phyloP scores from a whole-genome alignment of 2,797 vertebrate genomes.

The Peromyscus eremicus region DNA sequence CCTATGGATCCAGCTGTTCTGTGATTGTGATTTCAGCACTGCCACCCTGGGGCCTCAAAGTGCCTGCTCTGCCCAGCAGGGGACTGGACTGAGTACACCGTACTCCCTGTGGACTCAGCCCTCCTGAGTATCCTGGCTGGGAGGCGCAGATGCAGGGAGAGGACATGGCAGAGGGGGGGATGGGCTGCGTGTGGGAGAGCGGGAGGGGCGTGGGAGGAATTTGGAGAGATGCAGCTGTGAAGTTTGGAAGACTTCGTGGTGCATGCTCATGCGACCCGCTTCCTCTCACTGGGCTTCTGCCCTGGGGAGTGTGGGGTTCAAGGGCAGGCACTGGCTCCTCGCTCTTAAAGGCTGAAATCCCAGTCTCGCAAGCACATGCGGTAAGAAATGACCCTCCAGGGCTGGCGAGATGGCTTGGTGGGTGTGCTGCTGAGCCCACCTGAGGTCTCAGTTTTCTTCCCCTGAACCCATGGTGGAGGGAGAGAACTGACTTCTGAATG shows the following conservation, averaged over 20 bases:
- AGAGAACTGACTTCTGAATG: background rate
- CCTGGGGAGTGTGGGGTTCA: conserved; percentile 37
- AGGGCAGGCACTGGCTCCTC: conserved; percentile 25
- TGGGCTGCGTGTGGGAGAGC: background rate
- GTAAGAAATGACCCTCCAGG: background rate
- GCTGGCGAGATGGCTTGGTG: background rate
- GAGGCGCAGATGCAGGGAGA: background rate
- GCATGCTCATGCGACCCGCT: conserved; percentile 51
- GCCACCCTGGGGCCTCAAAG: background rate
- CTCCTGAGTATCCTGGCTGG: background rate
- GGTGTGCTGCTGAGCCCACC: background rate
- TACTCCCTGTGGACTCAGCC: background rate
- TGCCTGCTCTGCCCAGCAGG: background rate
- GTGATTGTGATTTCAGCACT: conserved; percentile 54
- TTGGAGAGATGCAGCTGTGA: conserved; percentile 61
- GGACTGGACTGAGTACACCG: background rate
- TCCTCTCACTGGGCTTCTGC: conserved; percentile 70
- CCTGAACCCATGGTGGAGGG: background rate
- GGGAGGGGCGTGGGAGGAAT: conserved; percentile 12
- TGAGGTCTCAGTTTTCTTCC: background rate
- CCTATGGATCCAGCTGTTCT: background rate
- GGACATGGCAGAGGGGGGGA: background rate
- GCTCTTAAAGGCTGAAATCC: conserved; percentile 26
- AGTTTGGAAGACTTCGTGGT: conserved; percentile 73
- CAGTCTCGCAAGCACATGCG: background rate